Percentiles rank a stretch among this genome's conserved stretches.
Evolutionary conservation across 2,888 invertebrate genomes (phyloP).

Genomic region (Oxycera nigricornis): DNA sequence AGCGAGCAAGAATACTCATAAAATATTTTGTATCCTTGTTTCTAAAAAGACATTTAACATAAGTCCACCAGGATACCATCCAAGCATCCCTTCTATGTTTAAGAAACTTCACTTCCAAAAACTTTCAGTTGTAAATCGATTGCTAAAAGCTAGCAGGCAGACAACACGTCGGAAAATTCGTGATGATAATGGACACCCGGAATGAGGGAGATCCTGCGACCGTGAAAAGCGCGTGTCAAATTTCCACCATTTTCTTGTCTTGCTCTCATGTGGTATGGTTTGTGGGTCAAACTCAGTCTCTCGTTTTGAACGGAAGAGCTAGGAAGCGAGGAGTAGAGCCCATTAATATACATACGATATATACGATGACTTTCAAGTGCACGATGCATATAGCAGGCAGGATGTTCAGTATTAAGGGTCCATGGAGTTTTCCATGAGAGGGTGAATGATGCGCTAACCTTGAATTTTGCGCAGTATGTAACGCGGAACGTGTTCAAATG

Average conservation of each 20-base stretch:
- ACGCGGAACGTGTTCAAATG: not conserved
- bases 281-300: constrained; percentile 12
- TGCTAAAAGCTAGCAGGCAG: not conserved
- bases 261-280: not conserved
- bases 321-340: not conserved
- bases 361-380: not conserved
- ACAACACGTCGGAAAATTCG: not conserved
- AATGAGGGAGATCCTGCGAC: not conserved
- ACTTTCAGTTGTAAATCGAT: not conserved
- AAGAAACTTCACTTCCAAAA: not conserved
- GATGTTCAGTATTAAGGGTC: not conserved
- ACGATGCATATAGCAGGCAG: not conserved
- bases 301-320: not conserved
- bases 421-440: not conserved
- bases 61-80: not conserved
- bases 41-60: too few relatives aligned
- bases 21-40: not conserved
- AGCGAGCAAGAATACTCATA: not conserved
- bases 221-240: constrained; percentile 26
- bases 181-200: not conserved
- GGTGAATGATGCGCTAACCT: not conserved
- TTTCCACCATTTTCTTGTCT: constrained; percentile 19
- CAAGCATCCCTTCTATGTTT: not conserved
- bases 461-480: constrained; percentile 2
- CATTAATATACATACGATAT: not conserved